Percentiles rank a stretch among this genome's conserved stretches.
phyloP scores from a whole-genome alignment of 1,140 invertebrate species.

The Brachionus sp. region DNA sequence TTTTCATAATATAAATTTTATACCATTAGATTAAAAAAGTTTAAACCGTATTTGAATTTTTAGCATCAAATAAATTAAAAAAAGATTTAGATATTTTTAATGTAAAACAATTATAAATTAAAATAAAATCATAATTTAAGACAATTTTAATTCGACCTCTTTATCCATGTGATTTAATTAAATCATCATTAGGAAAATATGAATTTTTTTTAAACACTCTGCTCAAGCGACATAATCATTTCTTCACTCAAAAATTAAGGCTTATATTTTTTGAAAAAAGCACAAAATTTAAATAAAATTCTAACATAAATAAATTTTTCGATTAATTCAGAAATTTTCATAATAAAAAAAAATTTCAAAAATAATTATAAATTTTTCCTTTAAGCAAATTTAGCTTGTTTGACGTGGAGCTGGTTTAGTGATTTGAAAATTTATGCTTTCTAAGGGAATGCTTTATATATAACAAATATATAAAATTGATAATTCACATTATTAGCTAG shows the following conservation, averaged over 20 bases:
- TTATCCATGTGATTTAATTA: neutral
- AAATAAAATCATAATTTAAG: neutral
- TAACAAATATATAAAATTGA: neutral
- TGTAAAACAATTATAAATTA: neutral
- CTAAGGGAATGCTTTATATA: neutral
- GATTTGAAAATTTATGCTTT: neutral
- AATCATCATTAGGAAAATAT: neutral
- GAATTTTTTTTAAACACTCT: neutral
- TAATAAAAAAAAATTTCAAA: neutral
- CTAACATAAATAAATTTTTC: neutral
- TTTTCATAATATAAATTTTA: too few species aligned
- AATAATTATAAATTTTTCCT: constrained; percentile 5
- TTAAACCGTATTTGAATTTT: too few species aligned
- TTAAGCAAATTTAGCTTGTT: neutral
- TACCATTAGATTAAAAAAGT: too few species aligned
- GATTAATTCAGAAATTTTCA: neutral
- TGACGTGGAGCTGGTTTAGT: neutral
- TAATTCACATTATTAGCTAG: neutral
- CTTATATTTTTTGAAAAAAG: neutral
- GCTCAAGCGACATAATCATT: neutral
- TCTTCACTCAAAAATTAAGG: neutral
- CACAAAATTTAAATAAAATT: neutral
- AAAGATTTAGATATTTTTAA: neutral
- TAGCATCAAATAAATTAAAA: neutral
- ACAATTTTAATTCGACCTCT: neutral